These are phyloP conservation scores for Erynnis tages DNA, from an alignment of 2,888 invertebrate genomes.

Conservation along the genomic window DNA sequence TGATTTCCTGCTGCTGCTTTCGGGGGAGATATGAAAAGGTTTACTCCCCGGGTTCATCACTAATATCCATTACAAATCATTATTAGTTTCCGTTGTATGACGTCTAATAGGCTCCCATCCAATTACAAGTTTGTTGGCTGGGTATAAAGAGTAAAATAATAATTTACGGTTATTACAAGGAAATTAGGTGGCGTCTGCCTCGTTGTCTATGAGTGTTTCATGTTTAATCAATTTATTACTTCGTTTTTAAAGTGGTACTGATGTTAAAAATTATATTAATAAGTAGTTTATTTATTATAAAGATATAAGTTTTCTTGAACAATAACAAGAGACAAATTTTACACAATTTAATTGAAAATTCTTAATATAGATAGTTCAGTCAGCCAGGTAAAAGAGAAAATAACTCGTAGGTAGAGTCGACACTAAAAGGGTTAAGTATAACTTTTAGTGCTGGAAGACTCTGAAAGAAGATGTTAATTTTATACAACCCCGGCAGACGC, in stretches of 20 bases:
- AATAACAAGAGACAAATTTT: too few relatives aligned
- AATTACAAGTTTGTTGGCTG: conserved; percentile 42
- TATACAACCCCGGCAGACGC: conserved; percentile 40
- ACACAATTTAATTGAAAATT: too few relatives aligned
- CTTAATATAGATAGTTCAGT: too few relatives aligned
- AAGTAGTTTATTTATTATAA: too few relatives aligned
- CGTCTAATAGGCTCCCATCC: conserved; percentile 30
- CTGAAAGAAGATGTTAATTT: conserved; percentile 47
- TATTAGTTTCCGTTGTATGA: conserved; percentile 36
- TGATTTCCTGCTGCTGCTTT: conserved; percentile 51
- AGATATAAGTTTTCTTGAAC: too few relatives aligned
- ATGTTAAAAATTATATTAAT: too few relatives aligned
- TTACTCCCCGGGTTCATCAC: conserved; percentile 42
- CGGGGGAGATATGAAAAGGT: conserved; percentile 44
- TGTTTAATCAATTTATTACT: too few relatives aligned
- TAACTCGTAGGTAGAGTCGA: conserved; percentile 31
- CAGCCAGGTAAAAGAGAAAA: conserved; percentile 1
- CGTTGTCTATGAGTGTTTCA: too few relatives aligned
- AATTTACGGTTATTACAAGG: conserved; percentile 21
- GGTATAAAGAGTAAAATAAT: conserved; percentile 46
- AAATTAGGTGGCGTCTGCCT: too few relatives aligned
- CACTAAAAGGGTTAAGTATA: conserved; percentile 50
- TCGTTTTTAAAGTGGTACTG: too few relatives aligned
- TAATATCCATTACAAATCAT: conserved; percentile 39
- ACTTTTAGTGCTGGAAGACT: conserved; percentile 49